Base-by-base conservation (phyloP, 2,888 invertebrate genomes). In the Papilio protenor region DNA sequence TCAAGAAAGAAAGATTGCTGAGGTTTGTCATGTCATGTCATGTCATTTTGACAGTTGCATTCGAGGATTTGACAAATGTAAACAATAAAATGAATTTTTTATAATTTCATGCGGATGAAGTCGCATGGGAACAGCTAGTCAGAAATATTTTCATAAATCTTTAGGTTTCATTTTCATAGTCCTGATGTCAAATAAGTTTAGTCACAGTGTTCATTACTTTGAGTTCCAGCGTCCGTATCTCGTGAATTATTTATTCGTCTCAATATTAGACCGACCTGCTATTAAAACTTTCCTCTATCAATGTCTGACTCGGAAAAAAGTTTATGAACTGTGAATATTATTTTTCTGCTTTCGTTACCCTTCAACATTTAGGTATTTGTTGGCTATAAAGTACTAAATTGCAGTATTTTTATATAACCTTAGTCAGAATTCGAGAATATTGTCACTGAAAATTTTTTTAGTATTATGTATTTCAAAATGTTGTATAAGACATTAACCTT, bases 221-320 rank as follows among this genome's bases (percentile, higher is more conserved):
- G 2, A n/a, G 40, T 64, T n/a, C 64, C 64, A 64, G 33, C 18
- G 40, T 18, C 64, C 64, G 64, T 64, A 64, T 40, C 64, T 64
- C 40, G 1, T 64, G 64, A 64, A 64, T 64, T 64, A 64, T 64
- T 64, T 64, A 64, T 64, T 40, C 40, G 40, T 64, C 64, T 64
- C 64, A 40, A 64, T 64, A 64, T 64, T 64, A 64, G 64, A 64
- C 64, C 64, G 64, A 64, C 40, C 64, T 33, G 64, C 64, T 64
- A 64, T 64, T 33, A 64, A 64, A 64, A 64, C 64, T 64, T 64
- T 64, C n/a, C 64, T 64, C 64, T 40, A 64, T 40, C 64, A 40
- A 64, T 64, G 40, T 64, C 64, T 40, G 64, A 64, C 40, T 40
- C 11, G 33, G 64, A 40, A 64, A 64, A 40, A 64, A 64, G 18